phyloP scores from a whole-genome alignment of 2,113 vertebrate species.

The Mus spicilegus region DNA sequence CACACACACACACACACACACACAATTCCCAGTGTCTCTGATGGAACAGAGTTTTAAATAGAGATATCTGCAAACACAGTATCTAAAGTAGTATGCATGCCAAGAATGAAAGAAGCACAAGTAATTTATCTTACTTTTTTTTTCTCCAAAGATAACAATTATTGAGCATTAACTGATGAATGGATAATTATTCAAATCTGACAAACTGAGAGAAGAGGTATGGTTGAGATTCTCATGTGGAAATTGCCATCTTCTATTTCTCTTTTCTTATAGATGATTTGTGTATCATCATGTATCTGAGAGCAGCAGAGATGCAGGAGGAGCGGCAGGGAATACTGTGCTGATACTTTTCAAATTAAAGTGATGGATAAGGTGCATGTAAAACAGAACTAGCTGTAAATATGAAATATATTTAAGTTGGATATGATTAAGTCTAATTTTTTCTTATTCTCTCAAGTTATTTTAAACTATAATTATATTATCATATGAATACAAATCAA shows the following conservation, averaged over 20 bases:
- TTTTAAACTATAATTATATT: constrained; percentile 49
- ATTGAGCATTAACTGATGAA: neutral
- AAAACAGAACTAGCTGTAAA: neutral
- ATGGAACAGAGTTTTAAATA: neutral
- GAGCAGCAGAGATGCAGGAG: neutral
- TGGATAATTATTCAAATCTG: neutral
- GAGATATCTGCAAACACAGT: neutral
- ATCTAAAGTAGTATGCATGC: neutral
- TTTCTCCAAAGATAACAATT: neutral
- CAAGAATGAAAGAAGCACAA: neutral
- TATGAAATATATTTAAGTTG: neutral
- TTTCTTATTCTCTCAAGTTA: constrained; percentile 41
- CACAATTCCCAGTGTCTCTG: neutral
- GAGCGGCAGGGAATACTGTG: neutral
- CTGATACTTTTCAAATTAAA: neutral
- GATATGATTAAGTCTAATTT: constrained; percentile 35
- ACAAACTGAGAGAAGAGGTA: neutral
- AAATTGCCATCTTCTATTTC: neutral
- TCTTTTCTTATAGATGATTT: neutral
- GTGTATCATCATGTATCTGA: neutral
- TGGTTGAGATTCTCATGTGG: neutral
- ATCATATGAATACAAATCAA: constrained; percentile 68
- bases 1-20: no score
- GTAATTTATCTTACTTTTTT: constrained; percentile 15
- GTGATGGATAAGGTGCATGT: neutral